These are phyloP conservation scores for Colinus virginianus DNA, from an alignment of 2,113 vertebrate genomes.

Conservation along the genomic window DNA sequence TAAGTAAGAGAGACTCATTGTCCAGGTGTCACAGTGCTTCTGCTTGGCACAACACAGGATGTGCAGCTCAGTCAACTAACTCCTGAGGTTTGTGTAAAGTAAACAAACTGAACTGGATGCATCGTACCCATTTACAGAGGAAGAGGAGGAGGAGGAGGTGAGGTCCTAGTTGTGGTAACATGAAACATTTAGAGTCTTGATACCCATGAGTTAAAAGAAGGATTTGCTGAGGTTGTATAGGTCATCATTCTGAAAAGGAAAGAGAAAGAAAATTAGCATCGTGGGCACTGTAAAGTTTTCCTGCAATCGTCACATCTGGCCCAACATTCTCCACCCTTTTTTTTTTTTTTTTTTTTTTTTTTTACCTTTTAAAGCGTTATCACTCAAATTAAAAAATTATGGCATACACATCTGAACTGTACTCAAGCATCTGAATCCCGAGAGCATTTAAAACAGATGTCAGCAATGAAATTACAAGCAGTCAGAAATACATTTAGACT, in stretches of 20 bases:
- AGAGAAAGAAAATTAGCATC: constrained; percentile 56
- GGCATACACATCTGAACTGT: not conserved
- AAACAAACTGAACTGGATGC: constrained; percentile 86
- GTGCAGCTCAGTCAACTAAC: constrained; percentile 86
- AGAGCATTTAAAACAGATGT: constrained; percentile 60
- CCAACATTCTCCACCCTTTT: not conserved
- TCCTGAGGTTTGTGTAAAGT: constrained; percentile 89
- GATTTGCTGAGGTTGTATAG: constrained; percentile 83
- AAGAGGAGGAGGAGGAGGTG: constrained; percentile 72
- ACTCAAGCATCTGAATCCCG: constrained; percentile 43
- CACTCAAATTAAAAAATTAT: constrained; percentile 23
- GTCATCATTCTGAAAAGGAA: constrained; percentile 83
- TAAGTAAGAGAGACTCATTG: constrained; percentile 77
- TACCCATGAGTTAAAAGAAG: constrained; percentile 84
- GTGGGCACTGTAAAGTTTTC: not conserved
- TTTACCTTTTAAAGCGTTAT: not conserved
- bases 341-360: not conserved
- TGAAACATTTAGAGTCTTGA: constrained; percentile 81
- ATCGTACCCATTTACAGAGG: constrained; percentile 85
- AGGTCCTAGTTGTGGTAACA: constrained; percentile 86
- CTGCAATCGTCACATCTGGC: not conserved
- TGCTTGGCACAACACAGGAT: constrained; percentile 83
- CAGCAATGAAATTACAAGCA: constrained; percentile 53
- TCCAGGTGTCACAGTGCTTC: constrained; percentile 86
- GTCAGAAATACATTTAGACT: constrained; percentile 33